Percentiles rank a stretch among this genome's conserved stretches.
Evolutionary conservation across 1,140 invertebrate genomes (phyloP).

Genomic region (Ladona fulva): DNA sequence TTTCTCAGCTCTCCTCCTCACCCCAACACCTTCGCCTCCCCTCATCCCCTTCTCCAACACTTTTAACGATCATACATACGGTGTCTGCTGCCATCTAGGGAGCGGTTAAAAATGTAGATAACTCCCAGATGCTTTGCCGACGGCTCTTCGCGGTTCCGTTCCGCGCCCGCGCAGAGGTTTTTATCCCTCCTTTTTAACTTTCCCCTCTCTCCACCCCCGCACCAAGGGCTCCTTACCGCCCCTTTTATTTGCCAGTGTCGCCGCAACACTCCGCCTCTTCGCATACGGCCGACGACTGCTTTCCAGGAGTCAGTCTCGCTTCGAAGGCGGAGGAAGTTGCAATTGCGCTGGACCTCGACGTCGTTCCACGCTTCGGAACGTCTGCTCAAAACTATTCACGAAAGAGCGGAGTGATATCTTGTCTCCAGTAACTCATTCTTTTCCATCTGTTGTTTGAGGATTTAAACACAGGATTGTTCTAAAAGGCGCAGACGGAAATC

Average conservation of each 20-base stretch:
- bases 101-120: slow-evolving; percentile 15
- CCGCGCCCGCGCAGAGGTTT: not conserved
- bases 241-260: not conserved
- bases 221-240: not conserved
- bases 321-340: not conserved
- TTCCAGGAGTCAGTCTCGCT: not conserved
- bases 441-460: too few relatives aligned
- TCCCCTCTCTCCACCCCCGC: not conserved
- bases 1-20: not conserved
- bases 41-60: not conserved
- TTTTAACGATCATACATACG: slow-evolving; percentile 16
- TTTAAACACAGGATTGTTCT: too few relatives aligned
- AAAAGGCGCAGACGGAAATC: too few relatives aligned
- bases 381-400: not conserved
- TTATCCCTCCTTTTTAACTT: not conserved
- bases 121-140: slow-evolving; percentile 7
- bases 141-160: not conserved
- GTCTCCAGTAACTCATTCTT: too few relatives aligned
- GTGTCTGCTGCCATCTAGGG: slow-evolving; percentile 16
- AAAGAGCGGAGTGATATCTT: not conserved
- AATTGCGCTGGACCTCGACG: not conserved
- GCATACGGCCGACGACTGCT: not conserved
- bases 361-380: not conserved
- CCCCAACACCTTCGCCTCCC: not conserved
- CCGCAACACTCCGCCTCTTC: not conserved